A percentile compares a stretch with the other conserved stretches of the same genome.
These are phyloP conservation scores for Sakesphorus luctuosus DNA, from an alignment of 2,113 vertebrate genomes.

Conservation along the genomic window DNA sequence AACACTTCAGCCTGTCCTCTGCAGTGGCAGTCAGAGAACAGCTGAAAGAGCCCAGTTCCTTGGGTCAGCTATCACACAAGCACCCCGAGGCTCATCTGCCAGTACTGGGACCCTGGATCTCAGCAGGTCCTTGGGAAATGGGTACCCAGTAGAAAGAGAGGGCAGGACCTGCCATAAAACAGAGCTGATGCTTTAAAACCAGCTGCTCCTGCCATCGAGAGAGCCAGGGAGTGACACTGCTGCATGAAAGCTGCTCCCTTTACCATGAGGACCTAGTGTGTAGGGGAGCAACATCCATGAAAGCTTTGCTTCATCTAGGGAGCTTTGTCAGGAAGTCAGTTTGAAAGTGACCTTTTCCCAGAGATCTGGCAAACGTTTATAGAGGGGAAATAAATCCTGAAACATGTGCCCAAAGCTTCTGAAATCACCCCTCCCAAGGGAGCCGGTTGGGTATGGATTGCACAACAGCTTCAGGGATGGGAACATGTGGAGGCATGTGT, in stretches of 20 bases:
- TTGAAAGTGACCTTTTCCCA: conserved; percentile 28
- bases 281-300: neutral
- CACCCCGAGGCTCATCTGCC: accelerated
- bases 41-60: accelerated
- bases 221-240: neutral
- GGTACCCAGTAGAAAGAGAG: neutral
- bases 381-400: conserved; percentile 3
- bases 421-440: neutral
- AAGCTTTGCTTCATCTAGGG: neutral
- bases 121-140: neutral
- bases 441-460: neutral
- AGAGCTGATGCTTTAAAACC: neutral
- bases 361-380: neutral
- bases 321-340: neutral
- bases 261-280: neutral
- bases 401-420: neutral
- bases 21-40: neutral
- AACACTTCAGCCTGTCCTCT: neutral
- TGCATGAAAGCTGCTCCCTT: neutral
- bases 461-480: neutral
- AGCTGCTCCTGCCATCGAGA: neutral
- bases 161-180: neutral
- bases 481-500: neutral
- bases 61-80: neutral
- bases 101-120: neutral